Evolutionary conservation across 1,140 invertebrate species (phyloP).

Genomic region (Drosophila mojavensis): DNA sequence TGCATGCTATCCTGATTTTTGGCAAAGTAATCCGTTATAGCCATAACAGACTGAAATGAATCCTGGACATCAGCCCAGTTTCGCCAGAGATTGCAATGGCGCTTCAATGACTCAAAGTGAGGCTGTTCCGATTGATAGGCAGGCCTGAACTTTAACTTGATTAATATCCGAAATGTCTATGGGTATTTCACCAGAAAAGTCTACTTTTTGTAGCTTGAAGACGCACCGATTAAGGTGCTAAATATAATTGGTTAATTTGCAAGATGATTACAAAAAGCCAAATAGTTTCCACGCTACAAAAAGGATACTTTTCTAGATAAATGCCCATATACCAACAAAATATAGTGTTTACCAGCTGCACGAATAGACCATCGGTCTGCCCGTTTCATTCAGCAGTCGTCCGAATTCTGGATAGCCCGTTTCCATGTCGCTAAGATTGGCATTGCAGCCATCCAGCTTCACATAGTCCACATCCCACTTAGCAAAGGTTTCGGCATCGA

Average conservation of each 20-base stretch:
- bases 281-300: too few relatives aligned
- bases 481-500: constrained; percentile 93
- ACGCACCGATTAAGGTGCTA: too few relatives aligned
- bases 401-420: constrained; percentile 90
- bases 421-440: constrained; percentile 86
- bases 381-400: constrained; percentile 90
- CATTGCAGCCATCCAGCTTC: constrained; percentile 94
- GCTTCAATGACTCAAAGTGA: constrained; percentile 92
- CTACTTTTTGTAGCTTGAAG: too few relatives aligned
- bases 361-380: constrained; percentile 93
- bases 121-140: constrained; percentile 94
- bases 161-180: background rate
- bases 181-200: too few relatives aligned
- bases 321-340: too few relatives aligned
- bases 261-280: too few relatives aligned
- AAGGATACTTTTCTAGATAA: too few relatives aligned
- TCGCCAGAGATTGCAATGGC: constrained; percentile 95
- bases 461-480: constrained; percentile 95
- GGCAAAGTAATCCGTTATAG: constrained; percentile 91
- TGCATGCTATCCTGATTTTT: constrained; percentile 90
- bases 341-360: constrained; percentile 89
- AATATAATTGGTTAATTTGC: too few relatives aligned
- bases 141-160: constrained; percentile 84
- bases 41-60: constrained; percentile 89
- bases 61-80: constrained; percentile 95